Evolutionary conservation across 2,888 invertebrate species (phyloP), one percentile per base, ranked within the genome.

Genomic region (Zeuzera pyrina): DNA sequence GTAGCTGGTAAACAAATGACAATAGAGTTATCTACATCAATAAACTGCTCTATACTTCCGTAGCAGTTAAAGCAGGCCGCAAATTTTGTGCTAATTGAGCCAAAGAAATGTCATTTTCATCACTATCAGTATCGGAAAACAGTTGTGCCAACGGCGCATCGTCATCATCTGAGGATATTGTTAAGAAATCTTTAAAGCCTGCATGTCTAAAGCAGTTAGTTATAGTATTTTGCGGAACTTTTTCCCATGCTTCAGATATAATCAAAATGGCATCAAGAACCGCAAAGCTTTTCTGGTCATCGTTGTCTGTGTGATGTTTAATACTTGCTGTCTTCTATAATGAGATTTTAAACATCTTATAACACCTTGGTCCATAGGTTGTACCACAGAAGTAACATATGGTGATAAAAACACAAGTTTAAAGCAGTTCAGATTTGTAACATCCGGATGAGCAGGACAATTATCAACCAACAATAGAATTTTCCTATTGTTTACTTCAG

Each of bases 221-320:
- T 23, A 23, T 23, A 23, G 23, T 23, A n/a, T 23, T 23, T 23
- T 23, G 23, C 10, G 23, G 10, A 23, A 23, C 23, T 23, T 23
- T n/a, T 23, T 23, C 10, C 13, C 26, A 26, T 12, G 26, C 14
- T 26, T 24, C 41, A 31, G 35, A 36, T 35, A 40, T 37, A 34
- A 40, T 37, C 33, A 40, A 37, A 31, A 40, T 34, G 33, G 38
- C 35, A 39, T 40, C 35, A 38, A 40, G 40, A 38, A 38, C 34
- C 31, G 28, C 38, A 33, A 41, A 35, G 28, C 35, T 33, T 23
- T 33, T 24, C 27, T 36, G 13, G 22, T 27, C 12, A 15, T 30
- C 15, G 27, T 13, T 27, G 15, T 27, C 23, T 33, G 33, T 31
- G 25, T 33, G 25, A 35, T 32, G 15, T 37, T 24, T 34, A 45